Conservation (phyloP, 92 coral and sea anemone species). For the Umimayanthus kanabou region DNA sequence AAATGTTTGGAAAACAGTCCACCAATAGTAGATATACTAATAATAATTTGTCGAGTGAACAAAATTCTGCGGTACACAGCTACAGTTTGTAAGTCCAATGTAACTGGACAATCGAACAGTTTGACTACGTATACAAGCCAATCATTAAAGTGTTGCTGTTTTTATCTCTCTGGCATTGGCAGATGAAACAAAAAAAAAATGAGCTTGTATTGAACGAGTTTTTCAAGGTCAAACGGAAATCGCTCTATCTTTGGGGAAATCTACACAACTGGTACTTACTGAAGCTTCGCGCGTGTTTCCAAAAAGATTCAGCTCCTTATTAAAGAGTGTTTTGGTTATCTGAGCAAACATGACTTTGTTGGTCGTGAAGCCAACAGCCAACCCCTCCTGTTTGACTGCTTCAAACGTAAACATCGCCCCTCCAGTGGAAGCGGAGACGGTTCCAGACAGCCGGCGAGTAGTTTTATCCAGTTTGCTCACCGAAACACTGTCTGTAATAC, state of each 20-base stretch:
- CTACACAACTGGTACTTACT: not conserved
- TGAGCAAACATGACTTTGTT: slow-evolving; percentile 40
- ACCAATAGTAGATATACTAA: too few species aligned
- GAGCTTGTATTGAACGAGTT: too few species aligned
- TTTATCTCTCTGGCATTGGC: too few species aligned
- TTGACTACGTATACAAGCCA: too few species aligned
- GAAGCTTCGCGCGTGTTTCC: slow-evolving; percentile 27
- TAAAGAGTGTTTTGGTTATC: slow-evolving; percentile 24
- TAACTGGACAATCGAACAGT: too few species aligned
- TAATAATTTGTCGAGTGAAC: too few species aligned
- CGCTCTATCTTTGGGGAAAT: not conserved
- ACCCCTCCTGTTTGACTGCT: slow-evolving; percentile 28
- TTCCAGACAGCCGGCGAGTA: slow-evolving; percentile 22
- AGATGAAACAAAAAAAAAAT: too few species aligned
- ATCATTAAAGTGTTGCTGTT: too few species aligned
- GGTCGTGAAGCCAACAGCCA: slow-evolving; percentile 41
- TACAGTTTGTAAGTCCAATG: too few species aligned
- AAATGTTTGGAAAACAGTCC: too few species aligned
- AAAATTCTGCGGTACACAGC: too few species aligned
- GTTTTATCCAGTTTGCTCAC: slow-evolving; percentile 25
- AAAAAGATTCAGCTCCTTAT: slow-evolving; percentile 29
- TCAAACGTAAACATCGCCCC: slow-evolving; percentile 36
- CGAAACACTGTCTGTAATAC: not conserved
- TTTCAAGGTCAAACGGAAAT: too few species aligned
- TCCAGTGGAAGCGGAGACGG: not conserved